Evolutionary conservation across 2,113 vertebrate species (phyloP).

Genomic region (Cyprinodon brontotheroides): DNA sequence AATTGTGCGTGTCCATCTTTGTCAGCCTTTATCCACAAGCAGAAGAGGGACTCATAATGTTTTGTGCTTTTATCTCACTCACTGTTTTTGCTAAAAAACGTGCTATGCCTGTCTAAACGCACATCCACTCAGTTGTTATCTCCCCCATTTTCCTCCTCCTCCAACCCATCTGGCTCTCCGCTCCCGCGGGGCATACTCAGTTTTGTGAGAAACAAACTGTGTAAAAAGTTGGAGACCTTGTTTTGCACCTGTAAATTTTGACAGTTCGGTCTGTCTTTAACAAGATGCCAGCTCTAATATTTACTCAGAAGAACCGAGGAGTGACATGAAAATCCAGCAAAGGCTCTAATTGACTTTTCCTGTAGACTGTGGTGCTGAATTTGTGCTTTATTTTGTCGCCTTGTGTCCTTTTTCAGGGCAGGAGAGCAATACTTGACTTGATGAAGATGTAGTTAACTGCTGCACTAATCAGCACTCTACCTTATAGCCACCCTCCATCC

Average conservation of each 20-base stretch:
- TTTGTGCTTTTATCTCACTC: conserved; percentile 46
- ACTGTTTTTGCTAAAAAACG: conserved; percentile 39
- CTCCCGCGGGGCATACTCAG: conserved; percentile 6
- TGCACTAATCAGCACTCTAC: conserved; percentile 52
- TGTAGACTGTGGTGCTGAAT: conserved; percentile 25
- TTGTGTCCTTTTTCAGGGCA: conserved; percentile 31
- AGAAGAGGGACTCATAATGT: conserved; percentile 30
- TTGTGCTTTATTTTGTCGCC: conserved; percentile 28
- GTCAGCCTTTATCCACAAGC: conserved; percentile 25
- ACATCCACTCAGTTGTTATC: conserved; percentile 30
- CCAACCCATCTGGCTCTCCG: conserved; percentile 17
- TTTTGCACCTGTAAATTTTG: conserved; percentile 11
- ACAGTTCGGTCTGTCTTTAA: conserved; percentile 26
- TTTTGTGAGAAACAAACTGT: conserved; percentile 32
- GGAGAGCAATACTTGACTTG: conserved; percentile 34
- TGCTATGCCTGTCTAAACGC: conserved; percentile 40
- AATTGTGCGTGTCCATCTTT: conserved; percentile 52
- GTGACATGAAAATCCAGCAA: conserved; percentile 3
- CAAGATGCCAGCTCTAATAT: conserved; percentile 32
- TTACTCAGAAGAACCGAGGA: conserved; percentile 12
- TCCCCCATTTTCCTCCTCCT: conserved; percentile 18
- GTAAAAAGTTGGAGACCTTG: conserved; percentile 5
- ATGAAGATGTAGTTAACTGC: conserved; percentile 60
- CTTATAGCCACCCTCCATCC: conserved; percentile 1
- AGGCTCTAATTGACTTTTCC: not conserved